Base-by-base conservation (phyloP, 2,113 vertebrate genomes). In the Chloebia gouldiae region DNA sequence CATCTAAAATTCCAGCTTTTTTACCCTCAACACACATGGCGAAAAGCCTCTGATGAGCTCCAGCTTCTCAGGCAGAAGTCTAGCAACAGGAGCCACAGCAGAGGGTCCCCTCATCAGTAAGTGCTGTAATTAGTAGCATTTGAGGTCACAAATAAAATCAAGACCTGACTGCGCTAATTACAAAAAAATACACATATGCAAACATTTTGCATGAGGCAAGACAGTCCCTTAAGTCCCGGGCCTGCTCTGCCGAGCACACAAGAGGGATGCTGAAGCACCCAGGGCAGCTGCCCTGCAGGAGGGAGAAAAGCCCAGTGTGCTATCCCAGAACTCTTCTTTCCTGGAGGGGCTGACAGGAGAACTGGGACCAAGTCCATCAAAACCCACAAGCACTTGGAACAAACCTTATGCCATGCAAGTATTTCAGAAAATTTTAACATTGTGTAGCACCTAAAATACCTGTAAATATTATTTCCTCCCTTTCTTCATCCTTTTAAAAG, bases 181-280 rank as follows among this genome's bases (percentile, higher is more conserved):
- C 18, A 14, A 54, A 56, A 70, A 75, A 37, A 17, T 5, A 63
- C 33, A 73, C 12, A 33, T 6, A 27, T 47, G 45, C n/a, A 91
- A 88, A 83, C 27, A 31, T 31, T 90, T 68, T 28, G 9, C 45
- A 68, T 0, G 8, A 69, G n/a, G 50, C 40, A 33, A 64, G 51
- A 35, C 1, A 2, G 37, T 33, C 39, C 28, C 45, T 56, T 5
- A 27, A 88, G 44, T 1, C 27, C 40, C 49, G 60, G 71, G 16
- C 24, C 2, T 4, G 35, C 28, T 77, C 50, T 86, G 63, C 80
- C 16, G 45, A 65, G 31, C 0, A 0, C 10, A 53, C 15, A 4
- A 45, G 8, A 10, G 15, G 27, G 20, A 59, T 1, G 11, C 47
- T 50, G 40, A 76, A 72, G 71, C 53, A 54, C 5, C 16, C 0